phyloP scores from a whole-genome alignment of 1,140 invertebrate species.

The Diorhabda carinulata region DNA sequence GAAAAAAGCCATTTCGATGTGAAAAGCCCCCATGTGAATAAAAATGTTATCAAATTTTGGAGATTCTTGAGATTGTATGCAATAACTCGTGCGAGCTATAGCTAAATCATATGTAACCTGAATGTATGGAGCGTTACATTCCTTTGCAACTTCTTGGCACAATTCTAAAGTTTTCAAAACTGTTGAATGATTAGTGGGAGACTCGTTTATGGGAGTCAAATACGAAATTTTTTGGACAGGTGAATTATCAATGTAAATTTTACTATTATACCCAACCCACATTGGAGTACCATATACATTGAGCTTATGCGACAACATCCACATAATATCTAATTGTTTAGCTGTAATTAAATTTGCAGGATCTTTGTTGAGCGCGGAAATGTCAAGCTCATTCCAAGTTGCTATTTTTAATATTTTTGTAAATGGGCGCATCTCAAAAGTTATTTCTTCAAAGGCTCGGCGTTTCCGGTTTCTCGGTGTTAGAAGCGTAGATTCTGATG shows the following conservation, averaged over 20 bases:
- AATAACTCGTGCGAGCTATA: constrained; percentile 39
- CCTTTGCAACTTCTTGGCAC: constrained; percentile 18
- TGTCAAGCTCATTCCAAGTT: constrained; percentile 23
- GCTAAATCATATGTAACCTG: constrained; percentile 25
- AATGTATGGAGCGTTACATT: constrained; percentile 26
- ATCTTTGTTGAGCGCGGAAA: constrained; percentile 16
- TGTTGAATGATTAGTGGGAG: constrained; percentile 16
- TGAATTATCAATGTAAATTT: constrained; percentile 16
- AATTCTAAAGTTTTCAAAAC: constrained; percentile 28
- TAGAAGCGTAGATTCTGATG: neutral
- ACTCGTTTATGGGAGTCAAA: constrained; percentile 29
- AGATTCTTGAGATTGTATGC: constrained; percentile 41
- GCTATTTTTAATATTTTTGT: constrained; percentile 20
- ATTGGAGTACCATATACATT: constrained; percentile 28
- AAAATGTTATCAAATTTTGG: constrained; percentile 43
- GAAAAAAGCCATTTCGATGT: constrained; percentile 40
- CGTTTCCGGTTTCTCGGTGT: constrained; percentile 13
- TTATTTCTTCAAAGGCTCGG: constrained; percentile 18
- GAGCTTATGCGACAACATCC: too few species aligned
- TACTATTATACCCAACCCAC: constrained; percentile 37
- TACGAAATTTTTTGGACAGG: constrained; percentile 21
- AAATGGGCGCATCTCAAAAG: constrained; percentile 17
- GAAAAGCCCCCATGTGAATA: constrained; percentile 45
- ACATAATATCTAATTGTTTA: constrained; percentile 11
- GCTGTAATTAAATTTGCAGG: constrained; percentile 26